Conservation (phyloP, 2,113 vertebrate species). For the Pteronura brasiliensis region DNA sequence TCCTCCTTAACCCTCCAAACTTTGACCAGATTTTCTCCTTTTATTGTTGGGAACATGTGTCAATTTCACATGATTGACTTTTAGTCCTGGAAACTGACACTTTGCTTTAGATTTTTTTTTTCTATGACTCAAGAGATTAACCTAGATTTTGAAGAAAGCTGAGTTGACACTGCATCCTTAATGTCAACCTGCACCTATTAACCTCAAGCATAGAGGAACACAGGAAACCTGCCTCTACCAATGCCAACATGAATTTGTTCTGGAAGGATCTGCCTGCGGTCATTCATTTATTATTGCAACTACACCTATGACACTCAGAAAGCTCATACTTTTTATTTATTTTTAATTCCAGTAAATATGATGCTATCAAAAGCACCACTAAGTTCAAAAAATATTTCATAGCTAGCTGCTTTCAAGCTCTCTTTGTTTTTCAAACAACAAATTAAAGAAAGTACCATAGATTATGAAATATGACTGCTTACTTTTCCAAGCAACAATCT, state of each 20-base stretch:
- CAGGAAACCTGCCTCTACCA: background rate
- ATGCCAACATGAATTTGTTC: background rate
- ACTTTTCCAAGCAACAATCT: background rate
- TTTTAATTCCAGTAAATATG: background rate
- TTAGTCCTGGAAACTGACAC: background rate
- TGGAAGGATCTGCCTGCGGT: background rate
- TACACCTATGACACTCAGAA: background rate
- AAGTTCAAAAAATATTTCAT: background rate
- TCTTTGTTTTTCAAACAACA: background rate
- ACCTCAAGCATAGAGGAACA: background rate
- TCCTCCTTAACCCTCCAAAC: background rate
- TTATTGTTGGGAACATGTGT: background rate
- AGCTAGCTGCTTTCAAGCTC: background rate
- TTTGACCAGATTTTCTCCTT: background rate
- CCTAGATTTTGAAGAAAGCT: background rate
- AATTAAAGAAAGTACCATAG: background rate
- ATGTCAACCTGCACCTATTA: background rate
- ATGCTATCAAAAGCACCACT: background rate
- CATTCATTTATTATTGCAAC: background rate
- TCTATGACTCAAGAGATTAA: background rate
- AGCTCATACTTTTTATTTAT: background rate
- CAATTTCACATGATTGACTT: background rate
- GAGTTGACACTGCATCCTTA: background rate
- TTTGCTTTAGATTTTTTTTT: background rate
- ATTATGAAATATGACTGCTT: background rate